Percentiles rank a stretch among this genome's conserved stretches.
These are phyloP conservation scores for Andrena flavipes DNA, from an alignment of 2,888 invertebrate genomes.

Conservation along the genomic window DNA sequence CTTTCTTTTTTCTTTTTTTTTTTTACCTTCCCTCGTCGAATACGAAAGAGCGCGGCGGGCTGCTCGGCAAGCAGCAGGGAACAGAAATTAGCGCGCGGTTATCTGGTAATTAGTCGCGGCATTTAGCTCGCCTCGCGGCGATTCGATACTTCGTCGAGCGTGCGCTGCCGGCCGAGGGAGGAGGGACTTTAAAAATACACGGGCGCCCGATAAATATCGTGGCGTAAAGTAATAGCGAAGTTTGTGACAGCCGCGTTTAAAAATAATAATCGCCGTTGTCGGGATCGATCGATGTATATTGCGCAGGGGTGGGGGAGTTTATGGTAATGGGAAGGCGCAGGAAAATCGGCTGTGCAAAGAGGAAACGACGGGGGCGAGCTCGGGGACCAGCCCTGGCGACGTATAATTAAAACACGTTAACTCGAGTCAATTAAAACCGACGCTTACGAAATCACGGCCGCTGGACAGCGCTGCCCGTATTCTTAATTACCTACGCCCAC, in stretches of 20 bases:
- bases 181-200: slow-evolving; percentile 47
- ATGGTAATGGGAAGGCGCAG: background rate
- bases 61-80: background rate
- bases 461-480: slow-evolving; percentile 51
- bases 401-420: slow-evolving; percentile 77
- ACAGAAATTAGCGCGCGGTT: slow-evolving; percentile 24
- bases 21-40: background rate
- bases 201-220: slow-evolving; percentile 40
- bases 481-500: slow-evolving; percentile 70
- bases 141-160: slow-evolving; percentile 31
- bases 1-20: too few species aligned
- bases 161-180: background rate
- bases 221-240: slow-evolving; percentile 48
- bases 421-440: slow-evolving; percentile 76
- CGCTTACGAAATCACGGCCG: slow-evolving; percentile 69
- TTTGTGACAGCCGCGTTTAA: slow-evolving; percentile 49
- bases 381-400: slow-evolving; percentile 14
- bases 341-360: slow-evolving; percentile 17
- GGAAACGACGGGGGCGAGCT: slow-evolving; percentile 16
- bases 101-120: slow-evolving; percentile 39
- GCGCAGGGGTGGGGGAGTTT: background rate
- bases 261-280: slow-evolving; percentile 37
- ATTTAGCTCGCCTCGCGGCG: slow-evolving; percentile 31
- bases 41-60: background rate
- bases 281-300: slow-evolving; percentile 43